Percentiles rank a stretch among this genome's conserved stretches.
Evolutionary conservation across 2,888 invertebrate species (phyloP).

Genomic region (Latheticus oryzae): DNA sequence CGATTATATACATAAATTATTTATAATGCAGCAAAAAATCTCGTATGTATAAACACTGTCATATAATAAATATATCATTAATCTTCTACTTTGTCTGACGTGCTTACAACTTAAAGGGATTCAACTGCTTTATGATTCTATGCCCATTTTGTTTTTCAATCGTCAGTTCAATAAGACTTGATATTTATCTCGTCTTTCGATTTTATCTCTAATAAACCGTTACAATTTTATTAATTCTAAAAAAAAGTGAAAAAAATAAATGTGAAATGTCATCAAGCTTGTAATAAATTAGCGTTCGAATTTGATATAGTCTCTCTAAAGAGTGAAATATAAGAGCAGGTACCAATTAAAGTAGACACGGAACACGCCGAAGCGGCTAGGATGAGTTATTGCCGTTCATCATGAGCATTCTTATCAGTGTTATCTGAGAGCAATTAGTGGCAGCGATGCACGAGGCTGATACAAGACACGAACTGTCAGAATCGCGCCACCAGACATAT

Average conservation of each 20-base stretch:
- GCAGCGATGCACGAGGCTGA: conserved; percentile 57
- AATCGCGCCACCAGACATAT: conserved; percentile 53
- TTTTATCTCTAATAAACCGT: conserved; percentile 22
- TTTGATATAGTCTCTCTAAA: conserved; percentile 33
- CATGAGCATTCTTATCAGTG: conserved; percentile 57
- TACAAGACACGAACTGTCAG: conserved; percentile 59
- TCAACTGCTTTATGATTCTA: conserved; percentile 26
- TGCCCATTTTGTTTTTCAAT: conserved; percentile 11
- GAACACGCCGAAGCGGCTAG: conserved; percentile 51
- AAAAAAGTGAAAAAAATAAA: conserved; percentile 31
- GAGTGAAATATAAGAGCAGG: conserved; percentile 51
- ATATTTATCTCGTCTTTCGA: conserved; percentile 18
- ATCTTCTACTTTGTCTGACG: conserved; percentile 44
- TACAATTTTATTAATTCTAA: conserved; percentile 27
- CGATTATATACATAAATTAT: conserved; percentile 50
- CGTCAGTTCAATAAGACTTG: conserved; percentile 19
- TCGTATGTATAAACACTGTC: conserved; percentile 50
- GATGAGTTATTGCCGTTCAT: conserved; percentile 57
- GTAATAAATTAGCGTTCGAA: conserved; percentile 39
- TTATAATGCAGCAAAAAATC: conserved; percentile 47
- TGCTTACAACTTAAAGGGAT: conserved; percentile 20
- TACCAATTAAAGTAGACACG: conserved; percentile 55
- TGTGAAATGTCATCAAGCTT: conserved; percentile 29
- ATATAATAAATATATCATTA: conserved; percentile 52
- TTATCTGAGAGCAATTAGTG: conserved; percentile 60